Base-by-base conservation (phyloP, 2,797 vertebrate species). In the Petrocephalus schoutedeni region DNA sequence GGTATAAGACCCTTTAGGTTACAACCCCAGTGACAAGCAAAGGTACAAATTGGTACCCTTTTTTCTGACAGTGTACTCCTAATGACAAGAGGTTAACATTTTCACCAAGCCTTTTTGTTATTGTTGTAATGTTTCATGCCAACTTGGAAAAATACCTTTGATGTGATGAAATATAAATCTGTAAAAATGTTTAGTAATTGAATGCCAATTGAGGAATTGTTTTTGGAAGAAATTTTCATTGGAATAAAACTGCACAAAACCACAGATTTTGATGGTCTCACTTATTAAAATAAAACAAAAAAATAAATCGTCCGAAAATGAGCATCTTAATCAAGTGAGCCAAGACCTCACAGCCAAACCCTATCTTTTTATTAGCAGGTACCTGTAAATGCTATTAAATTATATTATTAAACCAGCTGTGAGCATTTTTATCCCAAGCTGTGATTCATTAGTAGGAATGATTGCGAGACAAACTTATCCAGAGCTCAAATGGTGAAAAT, bases 381-480 rank as follows among this genome's bases (percentile, higher is more conserved):
- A 77, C 28, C 64, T 71, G 84, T 28, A 32, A 77, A 41, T 86
- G 84, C 16, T 57, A 36, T 86, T 57, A 88, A 88, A 88, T 59
- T 21, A 74, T 53, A 58, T 56, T 41, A 57, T 86, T 86, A 41
- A 36, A 19, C n/a, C 28, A 74, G 28, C 53, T 32, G 53, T 14
- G 51, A 77, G 36, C n/a, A 41, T 86, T 86, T 77, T 28, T 41
- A 21, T 88, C 82, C 41, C 88, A 86, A 57, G 88, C 84, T 86
- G 88, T 16, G 87, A 67, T 88, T 88, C 59, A 74, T 88, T 88
- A 85, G 87, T 49, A 56, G 51, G 4, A 45, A 64, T 77, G 87
- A 41, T 86, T 67, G 80, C 9, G 16, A 84, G 80, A 88, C 51
- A 21, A 84, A 51, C 59, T 19, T 61, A 87, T 53, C 86, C 5